A percentile compares a stretch with the other conserved stretches of the same genome.
Conservation (phyloP, 2,797 vertebrate genomes). For the Danionella dracula region DNA sequence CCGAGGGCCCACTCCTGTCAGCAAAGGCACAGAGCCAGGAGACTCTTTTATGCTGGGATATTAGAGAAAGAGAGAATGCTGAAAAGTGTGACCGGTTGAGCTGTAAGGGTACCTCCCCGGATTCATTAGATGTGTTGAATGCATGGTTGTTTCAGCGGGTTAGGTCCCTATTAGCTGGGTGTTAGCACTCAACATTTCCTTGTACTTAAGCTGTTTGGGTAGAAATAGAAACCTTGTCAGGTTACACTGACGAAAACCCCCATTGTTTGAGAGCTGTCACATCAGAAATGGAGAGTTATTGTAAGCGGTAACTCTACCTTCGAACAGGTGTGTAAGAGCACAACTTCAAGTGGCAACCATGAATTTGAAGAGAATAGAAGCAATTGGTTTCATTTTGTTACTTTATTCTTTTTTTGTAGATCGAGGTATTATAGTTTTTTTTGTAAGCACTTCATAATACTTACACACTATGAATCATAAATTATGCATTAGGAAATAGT, state of each 20-base stretch:
- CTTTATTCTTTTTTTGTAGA: neutral
- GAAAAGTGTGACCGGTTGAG: slow-evolving; percentile 59
- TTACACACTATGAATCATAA: too few relatives aligned
- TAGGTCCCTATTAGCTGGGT: slow-evolving; percentile 49
- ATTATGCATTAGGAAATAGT: too few relatives aligned
- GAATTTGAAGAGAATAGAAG: slow-evolving; percentile 26
- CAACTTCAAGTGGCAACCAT: slow-evolving; percentile 28
- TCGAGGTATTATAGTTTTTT: neutral
- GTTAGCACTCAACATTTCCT: slow-evolving; percentile 48
- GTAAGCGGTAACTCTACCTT: slow-evolving; percentile 52
- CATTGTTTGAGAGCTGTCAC: slow-evolving; percentile 50
- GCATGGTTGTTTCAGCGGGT: slow-evolving; percentile 42
- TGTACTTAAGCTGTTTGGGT: slow-evolving; percentile 52
- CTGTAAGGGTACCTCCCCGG: slow-evolving; percentile 31
- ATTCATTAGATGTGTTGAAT: slow-evolving; percentile 49
- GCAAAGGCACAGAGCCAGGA: slow-evolving; percentile 51
- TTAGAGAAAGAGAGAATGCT: slow-evolving; percentile 43
- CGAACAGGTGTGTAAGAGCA: slow-evolving; percentile 48
- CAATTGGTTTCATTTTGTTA: slow-evolving; percentile 25
- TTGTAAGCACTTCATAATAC: neutral
- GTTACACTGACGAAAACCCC: slow-evolving; percentile 45
- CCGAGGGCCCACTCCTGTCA: slow-evolving; percentile 53
- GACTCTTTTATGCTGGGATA: slow-evolving; percentile 39
- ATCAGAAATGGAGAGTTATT: slow-evolving; percentile 61
- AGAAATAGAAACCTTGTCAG: slow-evolving; percentile 54